These are phyloP conservation scores for Chelonoidis abingdonii DNA, from an alignment of 2,113 vertebrate genomes.

Conservation along the genomic window DNA sequence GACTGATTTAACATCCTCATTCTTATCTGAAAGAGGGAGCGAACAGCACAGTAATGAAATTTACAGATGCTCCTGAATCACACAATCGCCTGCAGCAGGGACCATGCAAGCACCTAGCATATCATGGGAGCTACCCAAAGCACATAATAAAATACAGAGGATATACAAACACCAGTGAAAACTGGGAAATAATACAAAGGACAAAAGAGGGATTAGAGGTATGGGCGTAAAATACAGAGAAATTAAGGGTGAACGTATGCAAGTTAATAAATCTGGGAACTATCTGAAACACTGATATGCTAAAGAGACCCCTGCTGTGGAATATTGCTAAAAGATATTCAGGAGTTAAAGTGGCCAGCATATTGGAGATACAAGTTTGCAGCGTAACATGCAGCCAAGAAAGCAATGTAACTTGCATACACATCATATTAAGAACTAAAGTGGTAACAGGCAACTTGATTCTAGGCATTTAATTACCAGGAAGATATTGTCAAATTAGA, in stretches of 20 bases:
- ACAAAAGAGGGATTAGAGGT: background rate
- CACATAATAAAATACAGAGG: background rate
- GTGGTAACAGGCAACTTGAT: background rate
- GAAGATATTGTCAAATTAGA: background rate
- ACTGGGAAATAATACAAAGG: background rate
- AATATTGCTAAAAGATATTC: background rate
- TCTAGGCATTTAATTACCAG: background rate
- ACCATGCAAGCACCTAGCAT: background rate
- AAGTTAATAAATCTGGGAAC: background rate
- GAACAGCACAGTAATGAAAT: background rate
- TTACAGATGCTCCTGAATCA: background rate
- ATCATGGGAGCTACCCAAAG: background rate
- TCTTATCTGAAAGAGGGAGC: background rate
- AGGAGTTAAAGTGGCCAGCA: background rate
- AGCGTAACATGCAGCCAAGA: rapidly evolving
- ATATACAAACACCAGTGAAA: background rate
- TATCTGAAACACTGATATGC: background rate
- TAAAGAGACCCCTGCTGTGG: background rate
- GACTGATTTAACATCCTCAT: background rate
- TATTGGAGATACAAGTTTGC: background rate
- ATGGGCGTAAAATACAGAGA: background rate
- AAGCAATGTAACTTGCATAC: rapidly evolving
- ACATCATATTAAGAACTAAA: background rate
- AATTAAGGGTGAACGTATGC: background rate
- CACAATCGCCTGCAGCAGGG: background rate